These are phyloP conservation scores for Montipora capitata DNA, from an alignment of 92 coral and sea anemone species.

Conservation along the genomic window DNA sequence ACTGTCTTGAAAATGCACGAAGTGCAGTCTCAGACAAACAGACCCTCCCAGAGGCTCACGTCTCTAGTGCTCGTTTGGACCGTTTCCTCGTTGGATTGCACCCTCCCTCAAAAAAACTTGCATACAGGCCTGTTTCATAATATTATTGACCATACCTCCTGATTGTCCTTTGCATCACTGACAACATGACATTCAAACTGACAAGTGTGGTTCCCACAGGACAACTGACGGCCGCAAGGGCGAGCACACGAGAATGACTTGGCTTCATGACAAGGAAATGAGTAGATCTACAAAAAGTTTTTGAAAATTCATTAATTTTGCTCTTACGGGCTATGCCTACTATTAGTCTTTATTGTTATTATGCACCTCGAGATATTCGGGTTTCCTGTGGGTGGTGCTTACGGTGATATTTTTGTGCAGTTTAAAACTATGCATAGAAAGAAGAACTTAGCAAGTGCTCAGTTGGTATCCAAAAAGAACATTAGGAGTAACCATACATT, in stretches of 20 bases:
- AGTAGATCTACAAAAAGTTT: slow-evolving; percentile 63
- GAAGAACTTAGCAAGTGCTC: too few species aligned
- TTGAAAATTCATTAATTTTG: not conserved
- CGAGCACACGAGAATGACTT: slow-evolving; percentile 91
- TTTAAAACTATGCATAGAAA: not conserved
- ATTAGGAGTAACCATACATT: too few species aligned
- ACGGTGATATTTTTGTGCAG: not conserved
- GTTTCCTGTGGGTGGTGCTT: not conserved
- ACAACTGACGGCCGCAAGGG: slow-evolving; percentile 87
- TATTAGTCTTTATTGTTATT: too few species aligned
- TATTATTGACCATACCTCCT: slow-evolving; percentile 67
- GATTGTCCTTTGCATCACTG: slow-evolving; percentile 66
- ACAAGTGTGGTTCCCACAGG: slow-evolving; percentile 92
- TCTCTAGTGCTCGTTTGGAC: too few species aligned
- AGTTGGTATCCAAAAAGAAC: too few species aligned
- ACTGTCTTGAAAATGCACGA: too few species aligned
- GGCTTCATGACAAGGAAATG: slow-evolving; percentile 84
- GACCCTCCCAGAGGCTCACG: too few species aligned
- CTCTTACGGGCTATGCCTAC: too few species aligned
- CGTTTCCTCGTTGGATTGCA: too few species aligned
- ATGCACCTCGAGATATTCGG: too few species aligned
- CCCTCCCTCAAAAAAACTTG: too few species aligned
- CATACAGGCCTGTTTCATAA: not conserved
- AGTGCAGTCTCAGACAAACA: too few species aligned
- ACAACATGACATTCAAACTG: slow-evolving; percentile 91